Base-by-base conservation (phyloP, 2,797 vertebrate species). In the Scarus forsteni region DNA sequence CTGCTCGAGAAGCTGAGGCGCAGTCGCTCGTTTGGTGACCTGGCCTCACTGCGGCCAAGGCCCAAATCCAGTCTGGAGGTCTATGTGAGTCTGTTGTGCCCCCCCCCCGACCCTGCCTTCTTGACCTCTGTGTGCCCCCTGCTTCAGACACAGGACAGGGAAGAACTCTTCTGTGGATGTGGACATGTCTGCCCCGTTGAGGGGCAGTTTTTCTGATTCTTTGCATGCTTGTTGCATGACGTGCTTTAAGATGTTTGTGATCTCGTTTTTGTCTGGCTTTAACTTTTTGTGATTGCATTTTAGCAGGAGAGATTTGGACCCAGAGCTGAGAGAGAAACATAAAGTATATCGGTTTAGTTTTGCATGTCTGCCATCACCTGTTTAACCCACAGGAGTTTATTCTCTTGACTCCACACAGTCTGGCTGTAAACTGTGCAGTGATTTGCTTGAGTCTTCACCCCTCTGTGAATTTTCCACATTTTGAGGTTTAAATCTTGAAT, bases 1-100 rank as follows among this genome's bases (percentile, higher is more conserved):
- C 95, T 99, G 90, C 95, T 99, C 92, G 97, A 98, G 94, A 98
- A 96, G 94, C 93, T 98, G 83, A 96, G 95, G 81, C 96, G 96
- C 92, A 97, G 95, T 94, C 96, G 95, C 89, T 99, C 97, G 67
- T 96, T 98, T 93, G 96, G 97, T 84, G 97, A 99, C 94, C 95
- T 98, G 95, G 95, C 97, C 87, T 96, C 95, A 46, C 95, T 98
- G 80, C 95, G 96, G 90, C 96, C 96, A 88, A 95, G 95, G 90
- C 95, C 97, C 90, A 96, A 94, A 92, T 95, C 95, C 94, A 96
- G 95, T 93, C 96, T 96, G 94, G 96, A 97, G 94, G 94, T 95
- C 85, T 98, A 97, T 93, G 98, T 99, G 98, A 98, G 98, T 98
- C 93, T 92, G 94, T 84, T 18, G 71, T 85, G 79, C 61, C 69